Evolutionary conservation across 2,888 invertebrate genomes (phyloP).

Genomic region (Endotricha flammealis): DNA sequence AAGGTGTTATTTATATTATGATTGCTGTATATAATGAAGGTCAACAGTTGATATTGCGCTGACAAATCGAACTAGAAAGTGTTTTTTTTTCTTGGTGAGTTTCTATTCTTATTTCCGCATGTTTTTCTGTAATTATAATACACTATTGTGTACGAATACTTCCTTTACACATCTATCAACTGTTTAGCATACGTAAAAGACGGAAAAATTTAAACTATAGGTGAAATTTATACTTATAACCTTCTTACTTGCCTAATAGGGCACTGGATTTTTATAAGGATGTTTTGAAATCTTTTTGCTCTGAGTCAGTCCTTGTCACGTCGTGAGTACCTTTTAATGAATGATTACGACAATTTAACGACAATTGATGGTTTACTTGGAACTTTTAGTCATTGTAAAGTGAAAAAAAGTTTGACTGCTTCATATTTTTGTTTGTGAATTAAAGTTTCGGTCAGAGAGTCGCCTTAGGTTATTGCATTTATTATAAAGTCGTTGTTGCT

Average conservation of each 20-base stretch:
- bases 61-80: slow-evolving; percentile 24
- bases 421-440: no score
- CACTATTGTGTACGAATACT: slow-evolving; percentile 14
- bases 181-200: neutral
- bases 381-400: slow-evolving; percentile 7
- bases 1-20: slow-evolving; percentile 15
- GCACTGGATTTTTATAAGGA: slow-evolving; percentile 18
- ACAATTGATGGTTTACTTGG: slow-evolving; percentile 17
- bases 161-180: slow-evolving; percentile 11
- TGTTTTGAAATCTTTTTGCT: slow-evolving; percentile 31
- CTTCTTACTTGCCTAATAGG: neutral
- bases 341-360: slow-evolving; percentile 29
- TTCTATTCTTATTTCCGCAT: slow-evolving; percentile 12
- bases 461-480: no score
- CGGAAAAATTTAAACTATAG: neutral
- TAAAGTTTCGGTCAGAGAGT: no score
- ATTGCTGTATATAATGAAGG: slow-evolving; percentile 26
- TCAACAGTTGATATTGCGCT: slow-evolving; percentile 19
- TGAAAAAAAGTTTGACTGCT: no score
- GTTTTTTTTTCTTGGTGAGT: slow-evolving; percentile 14
- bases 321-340: slow-evolving; percentile 35
- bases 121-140: slow-evolving; percentile 15
- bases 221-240: neutral
- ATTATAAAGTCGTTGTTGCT: no score
- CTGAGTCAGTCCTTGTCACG: slow-evolving; percentile 45